Conservation (phyloP, 1,140 invertebrate species). For the Hypothenemus hampei region DNA sequence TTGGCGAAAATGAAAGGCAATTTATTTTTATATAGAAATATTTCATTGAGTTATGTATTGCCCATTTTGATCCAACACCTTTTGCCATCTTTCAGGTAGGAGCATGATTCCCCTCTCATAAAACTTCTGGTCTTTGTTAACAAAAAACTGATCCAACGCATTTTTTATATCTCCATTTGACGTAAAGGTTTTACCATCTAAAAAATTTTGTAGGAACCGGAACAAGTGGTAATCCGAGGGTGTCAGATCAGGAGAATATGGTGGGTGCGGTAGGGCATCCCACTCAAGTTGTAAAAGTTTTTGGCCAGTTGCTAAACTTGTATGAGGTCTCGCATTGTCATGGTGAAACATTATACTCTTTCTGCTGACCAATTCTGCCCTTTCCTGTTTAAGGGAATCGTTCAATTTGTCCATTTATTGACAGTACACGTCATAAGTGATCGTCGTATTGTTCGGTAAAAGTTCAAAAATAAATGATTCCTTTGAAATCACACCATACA, state of each 20-base stretch:
- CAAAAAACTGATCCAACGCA: slow-evolving; percentile 15
- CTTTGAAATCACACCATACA: slow-evolving; percentile 9
- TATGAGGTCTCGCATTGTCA: slow-evolving; percentile 23
- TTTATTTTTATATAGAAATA: too few species aligned
- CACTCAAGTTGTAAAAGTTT: slow-evolving; percentile 11
- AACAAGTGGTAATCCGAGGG: slow-evolving; percentile 25
- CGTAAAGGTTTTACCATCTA: slow-evolving; percentile 17
- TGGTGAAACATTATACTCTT: slow-evolving; percentile 11
- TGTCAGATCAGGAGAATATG: slow-evolving; percentile 12
- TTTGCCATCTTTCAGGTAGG: too few species aligned
- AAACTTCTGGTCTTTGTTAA: slow-evolving; percentile 11
- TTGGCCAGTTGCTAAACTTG: slow-evolving; percentile 13
- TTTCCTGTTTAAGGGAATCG: not conserved
- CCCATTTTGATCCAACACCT: not conserved
- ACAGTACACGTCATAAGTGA: not conserved
- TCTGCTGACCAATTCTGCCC: slow-evolving; percentile 16
- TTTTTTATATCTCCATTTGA: slow-evolving; percentile 13
- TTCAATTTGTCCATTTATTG: not conserved
- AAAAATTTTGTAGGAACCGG: slow-evolving; percentile 15
- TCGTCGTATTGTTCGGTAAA: not conserved
- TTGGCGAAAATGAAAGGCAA: not conserved
- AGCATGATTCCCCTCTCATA: slow-evolving; percentile 10
- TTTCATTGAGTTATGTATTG: too few species aligned
- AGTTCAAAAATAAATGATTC: slow-evolving; percentile 12
- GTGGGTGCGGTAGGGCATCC: too few species aligned